Conservation (phyloP, 2,888 invertebrate genomes). For the Agriopis marginaria region DNA sequence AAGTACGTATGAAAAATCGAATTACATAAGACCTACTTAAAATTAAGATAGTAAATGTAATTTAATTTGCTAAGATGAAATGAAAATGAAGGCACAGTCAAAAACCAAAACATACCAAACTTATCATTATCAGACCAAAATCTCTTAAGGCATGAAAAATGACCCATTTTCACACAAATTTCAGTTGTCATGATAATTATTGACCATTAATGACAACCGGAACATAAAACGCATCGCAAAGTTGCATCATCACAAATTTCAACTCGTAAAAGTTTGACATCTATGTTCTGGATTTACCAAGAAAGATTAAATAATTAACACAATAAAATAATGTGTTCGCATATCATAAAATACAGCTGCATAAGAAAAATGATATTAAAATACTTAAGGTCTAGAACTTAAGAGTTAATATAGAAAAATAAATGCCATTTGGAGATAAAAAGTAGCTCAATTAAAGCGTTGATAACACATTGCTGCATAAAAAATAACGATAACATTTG, state of each 20-base stretch:
- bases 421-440: conserved; percentile 67
- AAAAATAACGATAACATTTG: conserved; percentile 63
- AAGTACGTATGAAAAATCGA: conserved; percentile 65
- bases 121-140: conserved; percentile 6
- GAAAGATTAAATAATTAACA: conserved; percentile 33
- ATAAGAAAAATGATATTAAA: conserved; percentile 37
- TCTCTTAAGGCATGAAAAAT: background rate
- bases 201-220: conserved; percentile 7
- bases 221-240: conserved; percentile 10
- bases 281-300: conserved; percentile 28
- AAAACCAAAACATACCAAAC: conserved; percentile 15
- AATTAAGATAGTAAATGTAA: conserved; percentile 61
- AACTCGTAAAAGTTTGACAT: conserved; percentile 21
- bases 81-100: conserved; percentile 44
- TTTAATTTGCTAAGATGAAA: conserved; percentile 47
- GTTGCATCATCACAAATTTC: conserved; percentile 21
- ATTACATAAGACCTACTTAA: conserved; percentile 74
- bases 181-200: conserved; percentile 4
- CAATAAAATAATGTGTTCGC: conserved; percentile 34
- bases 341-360: conserved; percentile 36
- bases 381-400: conserved; percentile 51
- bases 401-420: conserved; percentile 66
- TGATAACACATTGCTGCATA: conserved; percentile 61
- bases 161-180: background rate
- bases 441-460: conserved; percentile 51